Conservation (phyloP, 2,888 invertebrate species). For the Calameuta idolon region DNA sequence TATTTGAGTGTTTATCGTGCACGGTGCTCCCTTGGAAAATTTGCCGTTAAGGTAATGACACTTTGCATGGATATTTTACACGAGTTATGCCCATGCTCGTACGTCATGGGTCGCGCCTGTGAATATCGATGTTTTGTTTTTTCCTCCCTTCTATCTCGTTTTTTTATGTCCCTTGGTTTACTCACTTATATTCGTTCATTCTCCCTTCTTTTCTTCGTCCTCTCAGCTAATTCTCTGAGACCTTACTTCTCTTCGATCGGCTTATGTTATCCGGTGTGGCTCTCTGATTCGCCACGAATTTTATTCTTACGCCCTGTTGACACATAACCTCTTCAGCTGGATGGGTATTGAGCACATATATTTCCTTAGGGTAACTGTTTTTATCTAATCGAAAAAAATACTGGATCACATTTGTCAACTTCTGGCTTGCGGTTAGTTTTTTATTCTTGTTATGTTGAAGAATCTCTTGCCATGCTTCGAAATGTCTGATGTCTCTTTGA, state of each 20-base stretch:
- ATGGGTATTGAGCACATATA: background rate
- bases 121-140: background rate
- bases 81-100: background rate
- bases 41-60: background rate
- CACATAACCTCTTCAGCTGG: background rate
- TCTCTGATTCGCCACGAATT: background rate
- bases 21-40: background rate
- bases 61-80: background rate
- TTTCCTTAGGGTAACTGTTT: background rate
- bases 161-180: background rate
- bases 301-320: background rate
- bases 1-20: background rate
- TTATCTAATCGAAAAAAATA: background rate
- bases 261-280: background rate
- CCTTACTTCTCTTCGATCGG: background rate
- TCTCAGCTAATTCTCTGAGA: background rate
- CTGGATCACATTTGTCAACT: background rate
- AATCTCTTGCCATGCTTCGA: background rate
- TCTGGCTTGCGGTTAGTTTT: background rate
- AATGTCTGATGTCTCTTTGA: background rate
- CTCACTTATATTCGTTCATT: background rate
- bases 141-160: background rate
- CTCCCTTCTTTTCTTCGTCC: background rate
- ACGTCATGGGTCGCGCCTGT: background rate
- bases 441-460: background rate